Conservation (phyloP, 2,797 vertebrate genomes). For the Pelochelys cantorii region DNA sequence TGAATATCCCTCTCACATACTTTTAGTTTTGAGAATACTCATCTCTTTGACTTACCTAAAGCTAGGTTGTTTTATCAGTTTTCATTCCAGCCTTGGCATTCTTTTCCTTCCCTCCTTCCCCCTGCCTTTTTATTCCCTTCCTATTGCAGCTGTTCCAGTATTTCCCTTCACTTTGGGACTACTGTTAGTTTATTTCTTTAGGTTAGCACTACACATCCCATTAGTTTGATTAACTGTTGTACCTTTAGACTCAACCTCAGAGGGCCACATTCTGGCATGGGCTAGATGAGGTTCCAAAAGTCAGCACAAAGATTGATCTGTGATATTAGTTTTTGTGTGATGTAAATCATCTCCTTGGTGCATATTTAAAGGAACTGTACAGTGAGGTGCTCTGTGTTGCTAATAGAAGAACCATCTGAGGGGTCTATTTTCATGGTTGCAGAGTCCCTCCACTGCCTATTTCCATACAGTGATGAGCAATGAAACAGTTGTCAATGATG, state of each 20-base stretch:
- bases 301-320: background rate
- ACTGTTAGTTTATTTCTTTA: rapidly evolving
- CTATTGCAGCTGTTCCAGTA: background rate
- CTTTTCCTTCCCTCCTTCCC: background rate
- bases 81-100: rapidly evolving
- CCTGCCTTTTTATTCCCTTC: background rate
- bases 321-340: background rate
- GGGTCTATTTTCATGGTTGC: background rate
- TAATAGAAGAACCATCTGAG: background rate
- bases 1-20: background rate
- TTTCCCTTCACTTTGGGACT: background rate
- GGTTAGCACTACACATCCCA: background rate
- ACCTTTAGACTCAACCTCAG: background rate
- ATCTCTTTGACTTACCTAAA: background rate
- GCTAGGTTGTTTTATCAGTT: background rate
- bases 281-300: rapidly evolving
- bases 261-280: background rate
- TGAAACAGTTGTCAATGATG: rapidly evolving
- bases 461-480: background rate
- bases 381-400: background rate
- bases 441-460: background rate
- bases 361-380: background rate
- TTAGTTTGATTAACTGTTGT: background rate
- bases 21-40: background rate
- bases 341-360: background rate